These are phyloP conservation scores for Chymomyza procnemis DNA, from an alignment of 2,888 invertebrate genomes.

Conservation along the genomic window DNA sequence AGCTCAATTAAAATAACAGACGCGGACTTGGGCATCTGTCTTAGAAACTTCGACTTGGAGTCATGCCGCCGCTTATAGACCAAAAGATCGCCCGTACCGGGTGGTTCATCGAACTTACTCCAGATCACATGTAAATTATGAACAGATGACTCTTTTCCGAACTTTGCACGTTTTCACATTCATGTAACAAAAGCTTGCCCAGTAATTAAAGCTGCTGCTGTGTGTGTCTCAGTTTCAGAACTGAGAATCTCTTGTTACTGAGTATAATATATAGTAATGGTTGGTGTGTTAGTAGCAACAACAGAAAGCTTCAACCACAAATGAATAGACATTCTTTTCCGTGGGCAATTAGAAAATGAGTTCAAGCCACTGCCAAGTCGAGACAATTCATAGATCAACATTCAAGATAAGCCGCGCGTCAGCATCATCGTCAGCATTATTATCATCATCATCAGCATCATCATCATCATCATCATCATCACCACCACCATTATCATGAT, in stretches of 20 bases:
- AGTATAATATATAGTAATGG: constrained; percentile 30
- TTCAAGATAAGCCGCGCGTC: constrained; percentile 58
- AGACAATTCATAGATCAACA: constrained; percentile 65
- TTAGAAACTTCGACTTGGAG: background rate
- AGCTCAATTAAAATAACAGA: constrained; percentile 69
- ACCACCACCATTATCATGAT: background rate
- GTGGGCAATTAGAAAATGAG: constrained; percentile 71
- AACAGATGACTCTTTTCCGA: constrained; percentile 32
- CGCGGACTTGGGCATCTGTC: constrained; percentile 12
- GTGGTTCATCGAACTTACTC: background rate
- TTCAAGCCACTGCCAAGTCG: constrained; percentile 44
- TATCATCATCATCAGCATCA: background rate
- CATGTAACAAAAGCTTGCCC: background rate
- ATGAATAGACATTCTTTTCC: constrained; percentile 65
- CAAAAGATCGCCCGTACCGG: background rate
- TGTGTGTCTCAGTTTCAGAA: background rate
- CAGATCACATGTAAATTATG: constrained; percentile 48
- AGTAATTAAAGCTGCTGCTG: constrained; percentile 56
- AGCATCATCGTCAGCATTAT: background rate
- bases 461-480: background rate
- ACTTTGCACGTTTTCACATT: constrained; percentile 38
- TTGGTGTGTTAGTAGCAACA: constrained; percentile 1
- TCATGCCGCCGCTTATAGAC: too few species aligned
- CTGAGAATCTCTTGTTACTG: background rate
- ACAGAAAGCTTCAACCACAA: constrained; percentile 30